Evolutionary conservation across 2,113 vertebrate genomes (phyloP).

Genomic region (Gnathonemus echidnorhynchus): DNA sequence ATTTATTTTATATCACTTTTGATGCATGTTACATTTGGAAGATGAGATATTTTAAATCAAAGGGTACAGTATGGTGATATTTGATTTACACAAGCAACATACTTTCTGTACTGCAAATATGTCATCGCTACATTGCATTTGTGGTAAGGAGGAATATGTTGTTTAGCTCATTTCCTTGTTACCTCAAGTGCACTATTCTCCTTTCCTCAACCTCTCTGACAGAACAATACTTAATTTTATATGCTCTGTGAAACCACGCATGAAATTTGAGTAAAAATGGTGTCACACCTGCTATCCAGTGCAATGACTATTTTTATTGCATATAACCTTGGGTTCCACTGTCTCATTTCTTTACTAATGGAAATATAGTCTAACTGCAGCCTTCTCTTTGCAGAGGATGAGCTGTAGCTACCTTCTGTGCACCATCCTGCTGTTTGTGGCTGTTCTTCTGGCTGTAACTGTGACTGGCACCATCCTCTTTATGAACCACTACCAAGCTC

Average conservation of each 20-base stretch:
- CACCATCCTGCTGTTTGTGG: constrained; percentile 64
- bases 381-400: constrained; percentile 46
- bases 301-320: background rate
- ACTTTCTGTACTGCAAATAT: background rate
- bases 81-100: background rate
- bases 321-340: background rate
- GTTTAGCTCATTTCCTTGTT: background rate
- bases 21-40: background rate
- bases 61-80: background rate
- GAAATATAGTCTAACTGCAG: background rate
- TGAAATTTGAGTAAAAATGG: background rate
- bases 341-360: background rate
- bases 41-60: background rate
- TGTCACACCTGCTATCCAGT: background rate
- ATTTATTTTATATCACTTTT: background rate
- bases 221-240: background rate
- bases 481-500: constrained; percentile 62
- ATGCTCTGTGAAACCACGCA: background rate
- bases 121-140: background rate
- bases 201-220: background rate
- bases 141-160: background rate
- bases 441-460: constrained; percentile 63
- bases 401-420: constrained; percentile 64
- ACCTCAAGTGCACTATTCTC: background rate
- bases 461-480: constrained; percentile 67